Base-by-base conservation (phyloP, 2,113 vertebrate species). In the Atrichornis clamosus region DNA sequence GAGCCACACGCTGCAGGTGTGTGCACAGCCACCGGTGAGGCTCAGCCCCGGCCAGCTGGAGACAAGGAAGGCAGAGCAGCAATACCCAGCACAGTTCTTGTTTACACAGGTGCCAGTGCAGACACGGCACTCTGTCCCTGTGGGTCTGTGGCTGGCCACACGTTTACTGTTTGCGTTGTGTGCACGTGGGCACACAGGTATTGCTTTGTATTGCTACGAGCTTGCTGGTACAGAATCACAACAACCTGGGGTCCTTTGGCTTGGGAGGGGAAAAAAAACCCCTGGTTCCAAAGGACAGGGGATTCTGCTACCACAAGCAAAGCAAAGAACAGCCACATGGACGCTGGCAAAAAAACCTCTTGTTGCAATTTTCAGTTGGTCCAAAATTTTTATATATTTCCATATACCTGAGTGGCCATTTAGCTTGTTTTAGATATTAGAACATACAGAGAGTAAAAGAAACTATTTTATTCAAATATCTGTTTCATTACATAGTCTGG, bases 81-180 rank as follows among this genome's bases (percentile, higher is more conserved):
- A n/a, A 19, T 0, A 32, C 2, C 15, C 2, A 72, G 62, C 4
- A 8, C 10, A 41, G 50, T 2, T 27, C 3, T 11, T 46, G 41
- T 62, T 96, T 39, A 37, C 77, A 37, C 47, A 55, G 81, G 88
- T 59, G 77, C 58, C 39, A 24, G 26, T 0, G 39, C 35, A 75
- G 16, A 58, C 39, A 9, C 77, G 15, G 53, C 35, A 37, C 68
- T n/a, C 72, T 60, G 64, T 26, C 33, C 14, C 11, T 4, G 26
- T 0, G 22, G 11, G 9, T n/a, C 8, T 27, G 26, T 10, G 20
- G 19, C 67, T 62, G 75, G 50, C 56, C 32, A 8, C 1, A 32
- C 13, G 27, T 52, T 55, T n/a, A 6, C 3, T 35, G 53, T 72
- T 26, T 2, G 9, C 1, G 11, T 1, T 16, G 55, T 3, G 22